phyloP scores from a whole-genome alignment of 2,797 vertebrate genomes.

The Melanotaenia maccullochi region DNA sequence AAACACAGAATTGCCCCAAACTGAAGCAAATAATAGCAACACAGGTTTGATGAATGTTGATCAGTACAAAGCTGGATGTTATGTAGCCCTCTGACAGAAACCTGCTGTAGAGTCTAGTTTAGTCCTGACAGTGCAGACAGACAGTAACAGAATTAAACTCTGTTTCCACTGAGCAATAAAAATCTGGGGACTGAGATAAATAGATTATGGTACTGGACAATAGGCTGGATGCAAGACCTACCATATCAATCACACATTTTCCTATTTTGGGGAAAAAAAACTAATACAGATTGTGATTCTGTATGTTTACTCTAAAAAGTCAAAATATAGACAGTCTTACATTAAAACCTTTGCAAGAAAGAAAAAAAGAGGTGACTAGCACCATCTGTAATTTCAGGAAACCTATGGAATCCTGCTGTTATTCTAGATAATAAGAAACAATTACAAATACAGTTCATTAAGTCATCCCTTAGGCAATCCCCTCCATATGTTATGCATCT shows the following conservation, averaged over 20 bases:
- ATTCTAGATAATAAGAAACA: conserved; percentile 39
- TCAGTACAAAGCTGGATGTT: conserved; percentile 28
- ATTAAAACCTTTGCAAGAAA: conserved; percentile 9
- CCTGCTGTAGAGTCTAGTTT: conserved; percentile 4
- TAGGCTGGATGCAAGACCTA: background rate
- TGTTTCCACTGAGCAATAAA: conserved; percentile 17
- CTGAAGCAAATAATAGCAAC: conserved; percentile 36
- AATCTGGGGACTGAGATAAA: conserved; percentile 7
- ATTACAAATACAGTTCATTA: conserved; percentile 54
- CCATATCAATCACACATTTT: background rate
- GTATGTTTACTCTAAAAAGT: background rate
- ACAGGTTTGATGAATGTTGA: conserved; percentile 41
- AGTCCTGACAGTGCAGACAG: conserved; percentile 2
- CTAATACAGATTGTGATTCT: too few species aligned
- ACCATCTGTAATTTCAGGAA: conserved; percentile 19
- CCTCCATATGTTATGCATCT: conserved; percentile 54
- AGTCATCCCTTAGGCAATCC: conserved; percentile 44
- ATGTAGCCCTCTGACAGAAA: background rate
- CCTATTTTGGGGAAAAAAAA: background rate
- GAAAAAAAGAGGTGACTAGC: background rate
- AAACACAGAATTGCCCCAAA: conserved; percentile 23
- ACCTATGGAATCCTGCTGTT: conserved; percentile 18
- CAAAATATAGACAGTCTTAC: background rate
- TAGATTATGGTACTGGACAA: conserved; percentile 1
- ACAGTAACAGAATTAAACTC: background rate